Conservation (phyloP, 2,113 vertebrate species). For the Rhea pennata region DNA sequence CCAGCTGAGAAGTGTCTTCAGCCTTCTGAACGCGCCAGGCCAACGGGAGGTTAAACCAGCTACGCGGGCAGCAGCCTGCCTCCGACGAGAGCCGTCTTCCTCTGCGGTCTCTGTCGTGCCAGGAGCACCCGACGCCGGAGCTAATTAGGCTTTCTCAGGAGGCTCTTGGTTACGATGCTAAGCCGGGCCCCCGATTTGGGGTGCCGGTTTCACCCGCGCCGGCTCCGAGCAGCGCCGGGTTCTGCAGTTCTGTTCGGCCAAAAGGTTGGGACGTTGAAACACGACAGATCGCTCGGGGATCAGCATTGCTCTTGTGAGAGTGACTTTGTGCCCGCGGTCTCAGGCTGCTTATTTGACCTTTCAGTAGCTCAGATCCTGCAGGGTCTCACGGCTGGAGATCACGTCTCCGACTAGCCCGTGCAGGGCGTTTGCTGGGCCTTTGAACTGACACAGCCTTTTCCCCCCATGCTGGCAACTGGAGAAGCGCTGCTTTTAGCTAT, state of each 20-base stretch:
- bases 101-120: background rate
- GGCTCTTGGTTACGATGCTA: background rate
- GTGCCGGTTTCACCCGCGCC: background rate
- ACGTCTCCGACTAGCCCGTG: no score
- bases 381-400: background rate
- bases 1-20: background rate
- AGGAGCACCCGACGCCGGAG: background rate
- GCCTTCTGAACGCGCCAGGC: background rate
- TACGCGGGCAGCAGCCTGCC: background rate
- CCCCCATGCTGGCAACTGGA: no score
- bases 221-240: background rate
- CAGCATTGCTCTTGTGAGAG: background rate
- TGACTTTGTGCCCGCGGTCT: rapidly evolving
- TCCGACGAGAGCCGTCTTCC: background rate
- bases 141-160: background rate
- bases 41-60: background rate
- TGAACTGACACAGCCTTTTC: no score
- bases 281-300: rapidly evolving
- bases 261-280: background rate
- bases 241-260: background rate
- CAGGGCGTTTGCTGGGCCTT: no score
- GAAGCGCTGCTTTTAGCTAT: no score
- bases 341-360: no score
- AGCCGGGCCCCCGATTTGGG: background rate
- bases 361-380: background rate